Evolutionary conservation across 2,888 invertebrate genomes (phyloP), one percentile per base, ranked within the genome.

Genomic region (Augochlorella aurata): DNA sequence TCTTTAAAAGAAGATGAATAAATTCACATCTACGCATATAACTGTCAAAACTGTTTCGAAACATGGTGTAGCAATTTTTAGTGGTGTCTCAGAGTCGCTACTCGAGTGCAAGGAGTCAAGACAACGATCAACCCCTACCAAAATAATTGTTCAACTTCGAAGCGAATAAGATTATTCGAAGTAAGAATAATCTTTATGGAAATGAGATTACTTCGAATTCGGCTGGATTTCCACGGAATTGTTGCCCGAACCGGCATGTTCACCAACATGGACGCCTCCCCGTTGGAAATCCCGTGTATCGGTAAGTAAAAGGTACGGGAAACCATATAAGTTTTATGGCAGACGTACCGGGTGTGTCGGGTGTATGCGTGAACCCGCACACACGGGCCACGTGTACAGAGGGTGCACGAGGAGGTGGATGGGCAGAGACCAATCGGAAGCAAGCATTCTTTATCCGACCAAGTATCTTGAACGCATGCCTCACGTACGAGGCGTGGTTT

Each of bases 381-480:
- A 82, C 75, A 75, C 83, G 81, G 70, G 77, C 74, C 67, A 72
- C 52, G 74, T 81, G 74, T 85, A 86, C 79, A 78, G 72, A 70
- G 81, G 84, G 77, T 81, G 84, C 73, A 68, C 80, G 72, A 84
- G 84, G 84, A 86, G 85, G 79, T 75, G 84, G 80, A 70, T 83
- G 84, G 80, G 85, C 81, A 86, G 81, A 91, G 90, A 93, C 93
- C 93, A 93, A 93, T 93, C 93, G 93, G 92, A 92, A 93, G 92
- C 93, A 88, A 89, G 92, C 91, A 91, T 92, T 92, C 93, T 92
- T 93, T 92, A 92, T 92, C 89, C 90, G 86, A 83, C 86, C 84
- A 85, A 89, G 90, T 91, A 91, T 90, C 90, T 90, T 90, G 89
- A 87, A 92, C 91, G 91, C 91, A 90, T 90, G 90, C 88, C 89